Evolutionary conservation across 2,888 invertebrate species (phyloP), one percentile per base, ranked within the genome.

Genomic region (Caprella mutica): DNA sequence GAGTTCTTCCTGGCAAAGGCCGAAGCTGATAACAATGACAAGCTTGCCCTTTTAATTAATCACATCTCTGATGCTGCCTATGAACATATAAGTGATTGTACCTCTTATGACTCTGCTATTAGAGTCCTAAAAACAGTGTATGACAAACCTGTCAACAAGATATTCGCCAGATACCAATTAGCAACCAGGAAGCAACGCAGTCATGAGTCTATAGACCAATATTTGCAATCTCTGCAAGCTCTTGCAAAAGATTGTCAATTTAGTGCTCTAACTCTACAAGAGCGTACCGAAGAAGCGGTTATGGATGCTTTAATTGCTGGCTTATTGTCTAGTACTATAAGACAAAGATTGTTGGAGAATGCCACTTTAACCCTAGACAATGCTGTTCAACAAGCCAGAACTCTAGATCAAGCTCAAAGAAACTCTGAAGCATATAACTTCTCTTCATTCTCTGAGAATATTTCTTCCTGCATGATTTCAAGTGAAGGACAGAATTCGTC

Each of bases 241-340:
- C 23, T 48, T 12, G 29, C 48, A 5, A 48, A 48, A 27, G 48
- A 48, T n/a, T 48, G 48, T 26, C 2, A 27, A 8, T 51, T 51
- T 17, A 30, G 19, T 4, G 24, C 38, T 23, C 38, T 51, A 14
- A 51, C 21, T 33, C 24, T 38, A 5, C 5, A 51, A 14, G 26
- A 8, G 2, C 38, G 38, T 26, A 51, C 51, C 23, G 38, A 51
- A 35, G 35, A 51, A 35, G 35, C 51, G 35, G 38, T 51, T n/a
- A 8, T 30, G 19, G 48, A 46, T 17, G 14, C 46, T 30, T 46
- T 46, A 12, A 46, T 46, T 24, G 30, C 46, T 24, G 46, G n/a
- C n/a, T n/a, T n/a, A n/a, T n/a, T n/a, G n/a, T n/a, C n/a, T n/a
- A n/a, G n/a, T n/a, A n/a, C n/a, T 1, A 50, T 50, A 9, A 30